Evolutionary conservation across 2,888 invertebrate genomes (phyloP), one percentile per base, ranked within the genome.

Genomic region (Carpatolechia fugitivella): DNA sequence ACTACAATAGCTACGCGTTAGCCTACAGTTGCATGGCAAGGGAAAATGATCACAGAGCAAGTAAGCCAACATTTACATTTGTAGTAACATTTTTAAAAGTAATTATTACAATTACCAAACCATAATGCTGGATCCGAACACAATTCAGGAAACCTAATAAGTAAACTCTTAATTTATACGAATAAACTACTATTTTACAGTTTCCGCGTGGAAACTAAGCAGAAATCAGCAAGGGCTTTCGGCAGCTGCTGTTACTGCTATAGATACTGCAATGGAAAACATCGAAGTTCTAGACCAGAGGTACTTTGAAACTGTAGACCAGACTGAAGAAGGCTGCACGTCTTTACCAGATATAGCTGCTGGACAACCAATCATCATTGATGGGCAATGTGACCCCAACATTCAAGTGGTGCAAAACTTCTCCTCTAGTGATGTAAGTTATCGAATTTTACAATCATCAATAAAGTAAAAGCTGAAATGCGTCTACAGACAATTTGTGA

Each of bases 181-280:
- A 20, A 40, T 38, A 44, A 14, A 48, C 46, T 11, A 33, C 40
- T 58, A 10, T 38, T 55, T 63, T 68, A 55, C 60, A 90, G 89
- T 89, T 7, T 85, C 76, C 71, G 84, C 83, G 56, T 89, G 86
- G 88, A 86, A 87, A 55, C 73, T 90, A 0, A 85, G 89, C 56
- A 76, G 81, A 61, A 69, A 62, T 0, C 72, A 59, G 36, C 49
- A 65, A 24, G 61, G 84, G 0, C 10, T 30, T n/a, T 66, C 77
- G 0, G 0, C 54, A 40, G 55, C 58, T 11, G 72, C 74, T 0
- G 60, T 38, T 5, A 47, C 54, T 1, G 63, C 73, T 0, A 86
- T 87, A 29, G 68, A 73, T 52, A 70, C 35, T 2, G 67, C 62
- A 0, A 74, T 81, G 14, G 41, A 60, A 0, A 56, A 59, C 4